Base-by-base conservation (phyloP, 2,888 invertebrate genomes). In the Drosophila ustulata region DNA sequence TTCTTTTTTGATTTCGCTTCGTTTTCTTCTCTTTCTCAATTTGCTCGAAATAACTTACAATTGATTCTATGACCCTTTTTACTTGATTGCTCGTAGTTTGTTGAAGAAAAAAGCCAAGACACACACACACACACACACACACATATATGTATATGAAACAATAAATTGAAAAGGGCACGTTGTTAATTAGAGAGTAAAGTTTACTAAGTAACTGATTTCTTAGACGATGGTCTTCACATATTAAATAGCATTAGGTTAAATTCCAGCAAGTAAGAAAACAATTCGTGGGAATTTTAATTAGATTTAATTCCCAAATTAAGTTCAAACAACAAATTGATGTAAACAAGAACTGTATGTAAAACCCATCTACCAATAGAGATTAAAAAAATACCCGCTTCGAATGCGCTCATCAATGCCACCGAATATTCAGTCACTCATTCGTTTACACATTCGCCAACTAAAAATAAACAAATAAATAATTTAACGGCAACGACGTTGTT, bases 31-130 rank as follows among this genome's bases (percentile, higher is more conserved):
- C 28, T 56, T 30, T 18, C 26, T n/a, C 47, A 53, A 57, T 55
- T 63, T 56, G 25, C 34, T 46, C 34, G 0, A 43, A 49, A 52
- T 41, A 52, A 32, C 23, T 64, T 34, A 30, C 41, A 70, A 34
- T 50, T 45, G 43, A 51, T 34, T 53, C 34, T 28, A 7, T 11
- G 53, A 47, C 11, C 23, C n/a, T 43, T 51, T 43, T 37, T 13
- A 18, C 53, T 56, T 62, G 74, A 74, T 76, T 74, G 57, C 41
- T 37, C 6, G 8, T 7, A 13, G 28, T 56, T 13, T 13, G 18
- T 18, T 6, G 39, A 39, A 13, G 8, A 39, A 13, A 39, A 6
- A 39, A 41, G 13, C 7, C 5, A 41, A 34, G 30, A 37, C 11
- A 37, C 11, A 37, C 1, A 5, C 2, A 37, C n/a, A n/a, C n/a